Base-by-base conservation (phyloP, 2,888 invertebrate genomes). In the Xestia ashworthii region DNA sequence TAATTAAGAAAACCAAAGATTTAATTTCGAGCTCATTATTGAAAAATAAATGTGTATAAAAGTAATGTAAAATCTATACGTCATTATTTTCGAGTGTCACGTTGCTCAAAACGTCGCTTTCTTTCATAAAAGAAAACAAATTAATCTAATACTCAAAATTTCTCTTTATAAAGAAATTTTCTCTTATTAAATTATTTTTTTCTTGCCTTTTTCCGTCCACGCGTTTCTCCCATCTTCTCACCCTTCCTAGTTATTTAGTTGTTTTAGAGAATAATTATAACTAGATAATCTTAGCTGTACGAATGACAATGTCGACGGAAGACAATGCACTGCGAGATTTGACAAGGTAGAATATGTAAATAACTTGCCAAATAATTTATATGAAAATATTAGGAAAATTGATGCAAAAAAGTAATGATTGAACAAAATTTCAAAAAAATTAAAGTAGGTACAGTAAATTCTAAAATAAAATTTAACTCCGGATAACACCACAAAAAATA, bases 311-410 rank as follows among this genome's bases (percentile, higher is more conserved):
- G 86, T 88, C 85, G 74, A 85, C 68, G 83, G 83, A 85, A 85
- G 89, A 89, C 83, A 90, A 90, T 92, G 95, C 96, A 96, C 96
- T 92, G 93, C 93, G 96, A 88, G 96, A 96, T 95, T 96, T 96
- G 96, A 96, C 92, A 93, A 91, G 86, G 92, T 96, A 96, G 95
- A 86, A 77, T 87, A 76, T 92, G 90, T 94, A 93, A 83, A 90
- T 91, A 90, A 91, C 89, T 89, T 90, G 91, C 92, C 91, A 91
- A 92, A 90, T 89, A 86, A 87, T 88, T 87, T 90, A 82, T 92
- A 89, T 82, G 71, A 82, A 76, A 81, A 71, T 74, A 53, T 74
- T 71, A 74, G 38, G 32, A 73, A 73, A 64, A 53, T 38, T 62
- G 38, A 22, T 41, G 12, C 55, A 75, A 73, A 68, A 64, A 25